phyloP scores from a whole-genome alignment of 2,113 vertebrate genomes.

The Opisthocomus hoazin region DNA sequence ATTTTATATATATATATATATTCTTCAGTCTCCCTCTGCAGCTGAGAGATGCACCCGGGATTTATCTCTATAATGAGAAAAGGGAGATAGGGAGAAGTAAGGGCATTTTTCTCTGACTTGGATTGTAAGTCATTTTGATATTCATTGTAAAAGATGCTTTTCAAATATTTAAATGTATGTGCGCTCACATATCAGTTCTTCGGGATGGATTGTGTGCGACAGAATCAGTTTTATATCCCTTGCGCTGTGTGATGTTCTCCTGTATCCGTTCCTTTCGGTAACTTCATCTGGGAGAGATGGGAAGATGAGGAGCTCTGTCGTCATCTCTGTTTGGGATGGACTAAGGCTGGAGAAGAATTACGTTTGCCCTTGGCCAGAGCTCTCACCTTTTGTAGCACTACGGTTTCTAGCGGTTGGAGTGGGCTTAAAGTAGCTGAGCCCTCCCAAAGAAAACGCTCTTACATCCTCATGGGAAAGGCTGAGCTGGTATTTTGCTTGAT shows the following conservation, averaged over 20 bases:
- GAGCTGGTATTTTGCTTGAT: slow-evolving; percentile 1
- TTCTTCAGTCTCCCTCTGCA: slow-evolving; percentile 33
- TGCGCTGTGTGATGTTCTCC: neutral
- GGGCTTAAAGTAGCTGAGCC: neutral
- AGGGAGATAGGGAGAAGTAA: slow-evolving; percentile 69
- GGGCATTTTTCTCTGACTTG: slow-evolving; percentile 70
- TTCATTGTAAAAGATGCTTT: slow-evolving; percentile 75
- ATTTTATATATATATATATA: neutral
- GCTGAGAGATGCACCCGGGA: slow-evolving; percentile 53
- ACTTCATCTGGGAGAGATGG: slow-evolving; percentile 12
- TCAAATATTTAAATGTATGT: slow-evolving; percentile 79
- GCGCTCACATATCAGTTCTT: slow-evolving; percentile 64
- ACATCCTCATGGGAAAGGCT: neutral
- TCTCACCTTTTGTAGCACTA: neutral
- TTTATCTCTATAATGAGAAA: slow-evolving; percentile 80
- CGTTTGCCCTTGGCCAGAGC: fast-evolving
- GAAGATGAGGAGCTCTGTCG: neutral
- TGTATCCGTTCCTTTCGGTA: neutral
- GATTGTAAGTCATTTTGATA: slow-evolving; percentile 76
- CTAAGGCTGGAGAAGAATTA: neutral
- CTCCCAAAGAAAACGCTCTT: neutral
- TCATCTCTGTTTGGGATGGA: neutral
- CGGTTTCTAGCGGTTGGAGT: neutral
- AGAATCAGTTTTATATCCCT: slow-evolving; percentile 48
- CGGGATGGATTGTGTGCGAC: slow-evolving; percentile 43